A percentile compares a stretch with the other conserved stretches of the same genome.
These are phyloP conservation scores for Drosophila ohnishii DNA, from an alignment of 1,140 invertebrate species.

Conservation along the genomic window DNA sequence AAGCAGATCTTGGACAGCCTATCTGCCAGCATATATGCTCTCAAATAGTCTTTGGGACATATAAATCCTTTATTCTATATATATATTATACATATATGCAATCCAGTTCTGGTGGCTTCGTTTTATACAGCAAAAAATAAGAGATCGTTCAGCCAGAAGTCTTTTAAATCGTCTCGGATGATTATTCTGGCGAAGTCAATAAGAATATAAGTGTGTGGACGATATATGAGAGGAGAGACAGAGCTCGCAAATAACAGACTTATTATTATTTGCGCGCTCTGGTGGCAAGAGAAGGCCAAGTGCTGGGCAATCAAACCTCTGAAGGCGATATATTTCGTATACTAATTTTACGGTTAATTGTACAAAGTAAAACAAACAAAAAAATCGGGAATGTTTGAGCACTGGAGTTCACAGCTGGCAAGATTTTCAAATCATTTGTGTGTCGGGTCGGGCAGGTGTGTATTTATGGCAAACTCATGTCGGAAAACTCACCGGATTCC, in stretches of 20 bases:
- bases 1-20: conserved; percentile 23
- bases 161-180: conserved; percentile 37
- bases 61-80: conserved; percentile 26
- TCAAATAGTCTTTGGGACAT: conserved; percentile 32
- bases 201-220: conserved; percentile 39
- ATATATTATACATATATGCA: conserved; percentile 14
- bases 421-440: conserved; percentile 12
- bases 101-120: conserved; percentile 40
- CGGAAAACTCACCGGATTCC: conserved; percentile 88
- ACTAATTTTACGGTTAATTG: conserved; percentile 1
- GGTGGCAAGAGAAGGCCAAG: conserved; percentile 1
- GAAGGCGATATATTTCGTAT: conserved; percentile 1
- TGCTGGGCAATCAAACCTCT: conserved; percentile 8
- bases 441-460: conserved; percentile 11
- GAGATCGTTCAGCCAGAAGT: conserved; percentile 42
- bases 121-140: conserved; percentile 40
- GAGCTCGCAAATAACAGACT: conserved; percentile 1
- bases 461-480: conserved; percentile 41
- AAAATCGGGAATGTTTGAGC: conserved; percentile 4
- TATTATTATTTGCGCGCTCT: neutral
- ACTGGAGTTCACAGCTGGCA: neutral
- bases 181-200: conserved; percentile 35
- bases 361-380: neutral
- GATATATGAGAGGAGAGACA: conserved; percentile 9
- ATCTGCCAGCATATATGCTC: conserved; percentile 31